Evolutionary conservation across 2,797 vertebrate genomes (phyloP), one percentile per base, ranked within the genome.

Genomic region (Sciaenops ocellatus): DNA sequence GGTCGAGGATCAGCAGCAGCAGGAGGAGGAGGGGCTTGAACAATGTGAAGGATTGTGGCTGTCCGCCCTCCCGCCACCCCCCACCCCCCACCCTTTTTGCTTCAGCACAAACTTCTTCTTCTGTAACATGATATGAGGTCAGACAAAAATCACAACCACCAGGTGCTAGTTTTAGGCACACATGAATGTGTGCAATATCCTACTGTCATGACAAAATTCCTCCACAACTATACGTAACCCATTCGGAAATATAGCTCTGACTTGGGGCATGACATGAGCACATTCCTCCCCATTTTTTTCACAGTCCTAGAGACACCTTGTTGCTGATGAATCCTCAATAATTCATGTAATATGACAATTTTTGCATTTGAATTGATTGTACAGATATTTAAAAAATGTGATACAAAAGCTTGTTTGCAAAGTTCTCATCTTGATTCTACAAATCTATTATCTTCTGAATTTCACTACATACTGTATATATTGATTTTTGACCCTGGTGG

Each of bases 1-100:
- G 87, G 69, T 75, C 51, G 65, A 80, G 70, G 56, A 85, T 84
- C 81, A 57, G 86, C 77, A 63, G 73, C 41, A 69, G 78, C 71
- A 78, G 76, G 70, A 73, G 80, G 75, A 70, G 76, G 74, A 77
- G 79, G 73, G 59, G 50, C 44, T 41, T 17, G 76, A 94, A 95
- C 95, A 96, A 95, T 94, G 93, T 77, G 69, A 70, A 82, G 89
- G 92, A 94, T 95, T 95, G 94, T 96, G 78, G 67, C 78, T 62
- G 65, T 74, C 16, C 66, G 2, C 66, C n/a, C n/a, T n/a, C n/a
- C n/a, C n/a, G n/a, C n/a, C n/a, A n/a, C n/a, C 69, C 70, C 46
- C 18, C 38, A 11, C 7, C 46, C 41, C 11, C 11, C 17, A 30
- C 30, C n/a, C 17, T 18, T 51, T 79, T 51, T 48, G 62, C 75